Evolutionary conservation across 2,113 vertebrate species (phyloP).

Genomic region (Muntiacus reevesi): DNA sequence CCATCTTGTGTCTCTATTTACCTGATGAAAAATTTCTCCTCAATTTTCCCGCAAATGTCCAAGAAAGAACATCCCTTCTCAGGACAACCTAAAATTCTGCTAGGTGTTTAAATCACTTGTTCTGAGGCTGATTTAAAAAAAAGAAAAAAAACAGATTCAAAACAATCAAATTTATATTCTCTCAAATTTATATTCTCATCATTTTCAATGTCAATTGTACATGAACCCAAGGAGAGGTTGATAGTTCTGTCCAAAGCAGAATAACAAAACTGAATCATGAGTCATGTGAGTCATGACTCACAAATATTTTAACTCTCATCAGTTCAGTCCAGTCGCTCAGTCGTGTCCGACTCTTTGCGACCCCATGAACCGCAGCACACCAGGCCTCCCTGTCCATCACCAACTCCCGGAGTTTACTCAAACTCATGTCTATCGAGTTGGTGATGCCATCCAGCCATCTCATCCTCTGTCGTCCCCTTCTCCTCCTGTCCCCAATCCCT

Average conservation of each 20-base stretch:
- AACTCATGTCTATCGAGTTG: too few species aligned
- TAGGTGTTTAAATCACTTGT: background rate
- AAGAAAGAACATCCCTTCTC: background rate
- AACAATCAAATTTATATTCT: background rate
- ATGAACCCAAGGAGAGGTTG: background rate
- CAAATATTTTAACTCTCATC: background rate
- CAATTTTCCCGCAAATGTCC: background rate
- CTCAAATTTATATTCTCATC: background rate
- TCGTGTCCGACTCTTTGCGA: too few species aligned
- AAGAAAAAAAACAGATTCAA: background rate
- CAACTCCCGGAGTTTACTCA: accelerated
- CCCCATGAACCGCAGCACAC: too few species aligned
- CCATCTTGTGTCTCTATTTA: slow-evolving; percentile 8
- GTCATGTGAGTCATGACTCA: background rate
- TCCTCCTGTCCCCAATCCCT: too few species aligned
- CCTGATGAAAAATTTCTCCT: background rate
- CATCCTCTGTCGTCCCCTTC: too few species aligned
- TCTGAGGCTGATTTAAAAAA: background rate
- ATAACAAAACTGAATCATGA: background rate
- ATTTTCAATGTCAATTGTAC: background rate
- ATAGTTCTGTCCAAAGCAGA: background rate
- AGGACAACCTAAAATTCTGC: background rate
- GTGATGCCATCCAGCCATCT: too few species aligned
- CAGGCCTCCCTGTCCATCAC: too few species aligned
- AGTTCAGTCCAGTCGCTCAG: too few species aligned